A percentile compares a stretch with the other conserved stretches of the same genome.
Conservation (phyloP, 1,140 invertebrate species). For the Diabrotica virgifera region DNA sequence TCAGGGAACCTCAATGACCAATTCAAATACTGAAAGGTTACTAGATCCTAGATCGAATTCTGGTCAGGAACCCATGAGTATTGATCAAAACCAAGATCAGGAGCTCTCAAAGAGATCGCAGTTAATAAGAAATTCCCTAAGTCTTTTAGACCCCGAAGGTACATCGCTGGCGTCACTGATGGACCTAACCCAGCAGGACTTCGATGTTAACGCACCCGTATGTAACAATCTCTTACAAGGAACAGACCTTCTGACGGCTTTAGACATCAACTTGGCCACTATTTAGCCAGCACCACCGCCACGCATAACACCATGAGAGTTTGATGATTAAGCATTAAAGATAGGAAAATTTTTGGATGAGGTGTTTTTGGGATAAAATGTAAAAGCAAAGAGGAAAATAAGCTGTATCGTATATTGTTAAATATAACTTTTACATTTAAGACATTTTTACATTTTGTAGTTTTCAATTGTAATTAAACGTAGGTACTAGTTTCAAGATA, state of each 20-base stretch:
- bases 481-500: no score
- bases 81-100: neutral
- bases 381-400: no score
- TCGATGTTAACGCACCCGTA: conserved; percentile 57
- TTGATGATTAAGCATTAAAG: no score
- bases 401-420: no score
- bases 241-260: conserved; percentile 53
- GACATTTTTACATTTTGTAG: no score
- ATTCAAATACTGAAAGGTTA: no score
- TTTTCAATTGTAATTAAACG: no score
- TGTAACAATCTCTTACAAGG: conserved; percentile 51
- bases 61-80: no score
- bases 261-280: conserved; percentile 45
- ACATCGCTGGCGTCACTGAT: conserved; percentile 49
- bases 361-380: conserved; percentile 6
- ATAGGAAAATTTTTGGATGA: neutral
- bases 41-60: no score
- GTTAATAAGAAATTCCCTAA: conserved; percentile 35
- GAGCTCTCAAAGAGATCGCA: neutral
- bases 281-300: conserved; percentile 36
- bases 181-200: conserved; percentile 55
- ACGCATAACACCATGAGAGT: no score
- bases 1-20: no score
- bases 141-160: conserved; percentile 47
- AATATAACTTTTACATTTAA: no score